Conservation (phyloP, 2,797 vertebrate genomes). For the Ceryle rudis region DNA sequence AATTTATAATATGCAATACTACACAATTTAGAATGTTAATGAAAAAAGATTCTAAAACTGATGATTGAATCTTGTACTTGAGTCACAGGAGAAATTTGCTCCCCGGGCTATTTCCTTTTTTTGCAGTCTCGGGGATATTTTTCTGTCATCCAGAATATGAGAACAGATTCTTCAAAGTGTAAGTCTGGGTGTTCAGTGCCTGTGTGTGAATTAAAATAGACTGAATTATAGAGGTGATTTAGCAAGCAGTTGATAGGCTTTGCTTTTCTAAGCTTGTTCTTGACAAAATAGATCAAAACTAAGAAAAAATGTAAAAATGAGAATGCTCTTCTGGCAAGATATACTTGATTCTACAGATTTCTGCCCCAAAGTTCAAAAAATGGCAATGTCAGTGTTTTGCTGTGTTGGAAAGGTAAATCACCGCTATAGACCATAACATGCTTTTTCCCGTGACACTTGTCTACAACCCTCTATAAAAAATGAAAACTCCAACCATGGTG, state of each 20-base stretch:
- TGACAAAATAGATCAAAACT: not conserved
- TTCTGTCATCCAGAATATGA: constrained; percentile 42
- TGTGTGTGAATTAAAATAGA: constrained; percentile 42
- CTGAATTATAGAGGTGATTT: not conserved
- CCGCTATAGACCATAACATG: not conserved
- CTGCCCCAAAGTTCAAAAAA: not conserved
- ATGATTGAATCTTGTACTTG: constrained; percentile 21
- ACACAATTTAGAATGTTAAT: constrained; percentile 22
- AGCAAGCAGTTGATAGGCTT: not conserved
- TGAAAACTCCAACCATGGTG: not conserved
- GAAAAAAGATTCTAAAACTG: not conserved
- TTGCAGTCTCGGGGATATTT: constrained; percentile 10
- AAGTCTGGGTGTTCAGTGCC: constrained; percentile 3
- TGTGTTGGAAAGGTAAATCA: not conserved
- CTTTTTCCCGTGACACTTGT: not conserved
- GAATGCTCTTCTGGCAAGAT: not conserved
- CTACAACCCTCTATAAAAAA: not conserved
- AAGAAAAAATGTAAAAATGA: not conserved
- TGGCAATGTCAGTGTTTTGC: not conserved
- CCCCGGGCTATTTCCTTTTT: not conserved
- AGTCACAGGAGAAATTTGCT: constrained; percentile 17
- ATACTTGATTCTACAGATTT: not conserved
- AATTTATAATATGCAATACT: not conserved
- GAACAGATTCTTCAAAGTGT: constrained; percentile 43
- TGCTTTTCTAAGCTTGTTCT: constrained; percentile 16